Evolutionary conservation across 2,888 invertebrate species (phyloP).

Genomic region (Diaperis boleti): DNA sequence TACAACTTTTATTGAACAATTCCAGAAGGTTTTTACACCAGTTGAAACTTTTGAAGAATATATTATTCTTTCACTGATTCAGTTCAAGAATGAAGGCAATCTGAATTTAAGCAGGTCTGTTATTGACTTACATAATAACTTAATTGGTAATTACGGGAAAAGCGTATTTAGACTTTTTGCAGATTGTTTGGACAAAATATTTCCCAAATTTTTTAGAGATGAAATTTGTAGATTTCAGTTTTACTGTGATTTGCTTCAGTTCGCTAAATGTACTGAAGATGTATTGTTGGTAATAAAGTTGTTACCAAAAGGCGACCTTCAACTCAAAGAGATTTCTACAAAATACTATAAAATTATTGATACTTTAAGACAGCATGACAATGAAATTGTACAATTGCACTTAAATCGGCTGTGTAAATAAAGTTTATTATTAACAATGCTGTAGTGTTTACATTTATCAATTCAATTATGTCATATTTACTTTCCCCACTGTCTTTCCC

Average conservation of each 20-base stretch:
- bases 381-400: slow-evolving; percentile 9
- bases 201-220: not conserved
- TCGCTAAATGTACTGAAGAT: not conserved
- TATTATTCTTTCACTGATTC: not conserved
- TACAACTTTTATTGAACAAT: not conserved
- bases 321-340: not conserved
- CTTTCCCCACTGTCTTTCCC: too few species aligned
- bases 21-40: not conserved
- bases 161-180: not conserved
- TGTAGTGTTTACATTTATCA: too few species aligned
- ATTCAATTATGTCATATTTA: too few species aligned
- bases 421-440: too few species aligned
- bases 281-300: not conserved
- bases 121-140: not conserved
- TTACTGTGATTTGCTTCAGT: not conserved
- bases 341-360: not conserved
- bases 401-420: too few species aligned
- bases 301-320: not conserved
- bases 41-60: slow-evolving; percentile 11
- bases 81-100: not conserved
- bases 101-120: not conserved
- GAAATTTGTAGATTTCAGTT: not conserved
- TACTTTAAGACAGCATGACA: not conserved
- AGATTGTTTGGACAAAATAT: not conserved
- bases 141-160: not conserved